phyloP scores from a whole-genome alignment of 2,888 invertebrate species.

The Athalia circularis region DNA sequence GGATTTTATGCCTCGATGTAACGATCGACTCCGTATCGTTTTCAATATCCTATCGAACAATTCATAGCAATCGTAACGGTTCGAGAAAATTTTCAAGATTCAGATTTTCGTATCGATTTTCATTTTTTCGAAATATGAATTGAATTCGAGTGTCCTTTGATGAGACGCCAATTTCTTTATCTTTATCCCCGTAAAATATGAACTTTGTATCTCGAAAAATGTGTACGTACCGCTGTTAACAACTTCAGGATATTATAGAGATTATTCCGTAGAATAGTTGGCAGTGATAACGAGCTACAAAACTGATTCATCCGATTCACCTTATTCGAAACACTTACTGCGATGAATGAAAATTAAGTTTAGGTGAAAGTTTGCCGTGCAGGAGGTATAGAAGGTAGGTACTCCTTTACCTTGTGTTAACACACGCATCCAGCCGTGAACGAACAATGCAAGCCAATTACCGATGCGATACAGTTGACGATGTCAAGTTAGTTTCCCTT shows the following conservation, averaged over 20 bases:
- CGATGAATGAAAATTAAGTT: conserved; percentile 49
- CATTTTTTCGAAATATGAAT: too few relatives aligned
- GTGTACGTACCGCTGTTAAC: too few relatives aligned
- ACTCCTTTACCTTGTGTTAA: conserved; percentile 38
- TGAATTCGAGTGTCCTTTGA: too few relatives aligned
- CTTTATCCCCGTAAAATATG: too few relatives aligned
- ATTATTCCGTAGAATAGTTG: background rate
- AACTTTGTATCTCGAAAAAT: too few relatives aligned
- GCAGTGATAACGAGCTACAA: background rate
- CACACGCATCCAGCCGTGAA: conserved; percentile 53
- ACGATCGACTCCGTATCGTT: background rate
- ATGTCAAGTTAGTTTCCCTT: conserved; percentile 49
- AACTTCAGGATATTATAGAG: too few relatives aligned
- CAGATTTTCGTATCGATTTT: too few relatives aligned
- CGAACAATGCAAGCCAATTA: conserved; percentile 63
- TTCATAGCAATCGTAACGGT: background rate
- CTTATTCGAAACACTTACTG: conserved; percentile 32
- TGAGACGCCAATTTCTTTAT: too few relatives aligned
- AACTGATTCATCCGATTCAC: conserved; percentile 7
- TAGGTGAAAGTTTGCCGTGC: conserved; percentile 60
- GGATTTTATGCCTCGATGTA: conserved; percentile 19
- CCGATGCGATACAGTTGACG: conserved; percentile 57
- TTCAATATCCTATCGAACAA: background rate
- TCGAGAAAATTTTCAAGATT: too few relatives aligned
- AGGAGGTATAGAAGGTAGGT: background rate